Conservation (phyloP, 2,113 vertebrate genomes). For the Hystrix cristata region DNA sequence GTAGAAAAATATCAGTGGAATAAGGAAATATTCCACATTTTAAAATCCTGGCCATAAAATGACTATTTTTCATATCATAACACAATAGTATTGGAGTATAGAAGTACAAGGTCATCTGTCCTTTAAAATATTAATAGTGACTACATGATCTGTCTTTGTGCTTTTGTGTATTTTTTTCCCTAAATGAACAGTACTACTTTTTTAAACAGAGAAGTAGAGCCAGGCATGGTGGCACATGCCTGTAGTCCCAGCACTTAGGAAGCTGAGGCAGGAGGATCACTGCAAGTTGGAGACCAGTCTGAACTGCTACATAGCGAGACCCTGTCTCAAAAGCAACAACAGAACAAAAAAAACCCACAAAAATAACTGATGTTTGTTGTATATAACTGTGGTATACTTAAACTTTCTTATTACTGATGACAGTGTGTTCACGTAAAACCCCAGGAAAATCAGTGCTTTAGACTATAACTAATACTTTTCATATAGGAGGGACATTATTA, state of each 20-base stretch:
- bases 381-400: conserved; percentile 17
- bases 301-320: background rate
- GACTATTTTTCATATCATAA: background rate
- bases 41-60: conserved; percentile 33
- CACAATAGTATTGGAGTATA: background rate
- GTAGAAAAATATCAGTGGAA: background rate
- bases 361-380: conserved; percentile 21
- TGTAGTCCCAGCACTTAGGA: background rate
- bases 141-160: background rate
- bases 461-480: conserved; percentile 3
- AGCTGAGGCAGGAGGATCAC: background rate
- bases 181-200: background rate
- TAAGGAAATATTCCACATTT: background rate
- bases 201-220: conserved; percentile 50
- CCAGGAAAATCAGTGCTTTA: conserved; percentile 39
- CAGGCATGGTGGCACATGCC: background rate
- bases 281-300: background rate
- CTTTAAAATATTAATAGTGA: conserved; percentile 34
- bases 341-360: background rate
- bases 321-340: background rate
- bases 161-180: conserved; percentile 23
- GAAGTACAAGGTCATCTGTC: conserved; percentile 23
- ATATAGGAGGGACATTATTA: background rate
- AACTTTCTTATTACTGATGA: background rate
- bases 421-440: background rate